Base-by-base conservation (phyloP, 2,888 invertebrate species). In the Protodeltote pygarga region DNA sequence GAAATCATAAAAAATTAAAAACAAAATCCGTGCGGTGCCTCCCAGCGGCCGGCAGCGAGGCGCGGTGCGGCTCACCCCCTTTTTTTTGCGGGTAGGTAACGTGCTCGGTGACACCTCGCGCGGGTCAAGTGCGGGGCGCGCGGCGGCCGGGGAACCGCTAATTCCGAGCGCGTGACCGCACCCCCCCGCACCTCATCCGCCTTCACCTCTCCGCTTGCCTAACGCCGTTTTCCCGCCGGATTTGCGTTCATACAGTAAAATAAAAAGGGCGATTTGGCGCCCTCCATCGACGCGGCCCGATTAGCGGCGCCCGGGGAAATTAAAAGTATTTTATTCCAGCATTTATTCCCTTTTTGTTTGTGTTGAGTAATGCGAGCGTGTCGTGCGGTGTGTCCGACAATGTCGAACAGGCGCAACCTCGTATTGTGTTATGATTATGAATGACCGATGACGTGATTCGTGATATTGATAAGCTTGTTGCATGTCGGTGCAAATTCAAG, bases 271-370 rank as follows among this genome's bases (percentile, higher is more conserved):
- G 89, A 88, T 88, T 88, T 87, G 85, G 85, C 83, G 85, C 88
- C 88, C 89, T 88, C 87, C 87, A 85, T 86, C 84, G 88, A 81
- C 85, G 82, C 82, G 78, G 84, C 79, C 85, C 89, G 89, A 90
- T 90, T 90, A 90, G 88, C 87, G 87, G 87, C 86, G 89, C 87
- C 89, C 86, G 82, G 90, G 89, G 90, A 89, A 90, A 90, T 90
- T 90, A 90, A 89, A 90, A 89, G 89, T 89, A 88, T 90, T 89
- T 89, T 89, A 89, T 89, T 89, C 85, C 81, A 85, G 83, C 85
- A 89, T 89, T 89, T 86, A 89, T 89, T 87, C 84, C 80, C 81
- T 84, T 86, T 89, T 87, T 89, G 85, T 89, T 89, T 87, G 84
- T 74, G 77, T 83, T 83, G 85, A 85, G 84, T 87, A 84, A 83